Conservation (phyloP, 2,888 invertebrate species). For the Scaptodrosophila latifasciaeformis region DNA sequence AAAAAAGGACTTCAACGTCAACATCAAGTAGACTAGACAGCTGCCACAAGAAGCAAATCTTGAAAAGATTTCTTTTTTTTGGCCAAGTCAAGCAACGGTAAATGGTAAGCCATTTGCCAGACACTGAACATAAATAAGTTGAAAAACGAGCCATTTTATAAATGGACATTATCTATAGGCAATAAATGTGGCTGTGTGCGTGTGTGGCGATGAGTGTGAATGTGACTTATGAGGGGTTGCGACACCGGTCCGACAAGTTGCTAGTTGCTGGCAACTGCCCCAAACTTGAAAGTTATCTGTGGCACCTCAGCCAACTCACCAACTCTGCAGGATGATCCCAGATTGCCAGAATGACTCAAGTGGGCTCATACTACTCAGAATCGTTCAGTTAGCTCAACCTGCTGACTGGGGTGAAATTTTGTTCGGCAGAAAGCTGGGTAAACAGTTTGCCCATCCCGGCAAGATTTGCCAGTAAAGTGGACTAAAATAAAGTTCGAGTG, state of each 20-base stretch:
- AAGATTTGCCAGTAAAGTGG: too few species aligned
- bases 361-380: background rate
- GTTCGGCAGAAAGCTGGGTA: background rate
- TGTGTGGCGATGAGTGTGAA: slow-evolving; percentile 28
- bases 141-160: slow-evolving; percentile 34
- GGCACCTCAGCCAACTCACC: slow-evolving; percentile 30
- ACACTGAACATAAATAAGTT: background rate
- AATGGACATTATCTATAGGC: slow-evolving; percentile 21
- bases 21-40: too few species aligned
- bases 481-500: background rate
- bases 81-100: background rate
- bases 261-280: too few species aligned
- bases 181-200: slow-evolving; percentile 34
- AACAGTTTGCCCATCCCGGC: background rate
- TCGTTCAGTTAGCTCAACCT: background rate
- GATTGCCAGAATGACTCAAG: background rate
- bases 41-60: too few species aligned
- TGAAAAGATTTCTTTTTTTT: background rate
- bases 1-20: too few species aligned
- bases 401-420: slow-evolving; percentile 3
- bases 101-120: slow-evolving; percentile 1
- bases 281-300: slow-evolving; percentile 45
- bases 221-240: slow-evolving; percentile 43
- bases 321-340: background rate
- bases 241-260: too few species aligned